Percentiles rank a stretch among this genome's conserved stretches.
These are phyloP conservation scores for Thalassoma bifasciatum DNA, from an alignment of 2,113 vertebrate species.

Conservation along the genomic window DNA sequence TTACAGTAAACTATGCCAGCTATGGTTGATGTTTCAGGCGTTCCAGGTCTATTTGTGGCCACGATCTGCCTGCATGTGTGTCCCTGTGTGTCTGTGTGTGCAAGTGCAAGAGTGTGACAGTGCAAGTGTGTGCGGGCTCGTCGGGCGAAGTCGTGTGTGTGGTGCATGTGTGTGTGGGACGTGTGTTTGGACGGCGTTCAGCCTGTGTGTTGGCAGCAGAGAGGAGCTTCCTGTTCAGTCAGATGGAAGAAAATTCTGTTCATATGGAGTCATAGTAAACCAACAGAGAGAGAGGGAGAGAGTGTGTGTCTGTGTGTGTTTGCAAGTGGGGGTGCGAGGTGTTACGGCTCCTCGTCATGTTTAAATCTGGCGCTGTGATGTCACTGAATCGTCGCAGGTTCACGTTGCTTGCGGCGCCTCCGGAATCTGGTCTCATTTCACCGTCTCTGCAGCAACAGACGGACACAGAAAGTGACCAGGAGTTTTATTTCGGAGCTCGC, in stretches of 20 bases:
- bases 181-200: conserved; percentile 55
- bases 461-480: conserved; percentile 8
- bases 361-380: conserved; percentile 70
- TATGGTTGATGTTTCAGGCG: conserved; percentile 91
- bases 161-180: conserved; percentile 61
- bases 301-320: background rate
- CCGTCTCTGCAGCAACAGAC: conserved; percentile 57
- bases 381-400: conserved; percentile 56
- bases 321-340: background rate
- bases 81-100: conserved; percentile 17
- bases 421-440: conserved; percentile 58
- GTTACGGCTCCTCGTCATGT: conserved; percentile 48
- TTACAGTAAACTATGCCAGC: conserved; percentile 83
- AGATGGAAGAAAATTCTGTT: conserved; percentile 40
- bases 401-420: conserved; percentile 44
- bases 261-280: conserved; percentile 60
- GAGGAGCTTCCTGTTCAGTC: conserved; percentile 78
- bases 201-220: conserved; percentile 84
- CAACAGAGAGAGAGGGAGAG: conserved; percentile 21
- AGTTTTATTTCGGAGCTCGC: background rate
- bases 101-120: conserved; percentile 18
- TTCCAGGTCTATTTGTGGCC: conserved; percentile 92
- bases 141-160: background rate
- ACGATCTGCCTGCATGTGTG: conserved; percentile 79
- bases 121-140: conserved; percentile 1